Evolutionary conservation across 2,888 invertebrate genomes (phyloP).

Genomic region (Endotricha flammealis): DNA sequence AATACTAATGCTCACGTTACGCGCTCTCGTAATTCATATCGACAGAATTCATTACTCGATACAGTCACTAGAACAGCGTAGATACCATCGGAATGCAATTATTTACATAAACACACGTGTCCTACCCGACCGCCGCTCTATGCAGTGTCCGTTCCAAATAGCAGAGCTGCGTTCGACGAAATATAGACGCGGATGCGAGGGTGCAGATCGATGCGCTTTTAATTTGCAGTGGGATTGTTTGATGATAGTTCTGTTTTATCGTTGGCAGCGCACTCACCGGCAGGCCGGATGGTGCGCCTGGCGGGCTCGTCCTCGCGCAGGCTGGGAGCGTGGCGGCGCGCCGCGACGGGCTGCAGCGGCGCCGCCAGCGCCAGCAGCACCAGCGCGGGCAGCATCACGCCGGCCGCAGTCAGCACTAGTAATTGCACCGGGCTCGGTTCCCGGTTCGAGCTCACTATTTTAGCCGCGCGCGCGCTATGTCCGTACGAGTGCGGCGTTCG

Average conservation of each 20-base stretch:
- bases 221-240: conserved; percentile 32
- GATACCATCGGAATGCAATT: conserved; percentile 48
- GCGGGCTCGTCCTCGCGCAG: conserved; percentile 83
- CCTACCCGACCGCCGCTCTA: conserved; percentile 22
- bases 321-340: conserved; percentile 80
- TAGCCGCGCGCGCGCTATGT: conserved; percentile 51
- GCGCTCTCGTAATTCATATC: conserved; percentile 18
- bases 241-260: too few species aligned
- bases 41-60: conserved; percentile 38
- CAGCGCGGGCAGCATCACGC: conserved; percentile 63
- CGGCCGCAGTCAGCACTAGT: conserved; percentile 38
- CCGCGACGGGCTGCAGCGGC: conserved; percentile 42
- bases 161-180: conserved; percentile 22
- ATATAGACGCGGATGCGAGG: conserved; percentile 28
- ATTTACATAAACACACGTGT: conserved; percentile 58
- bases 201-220: conserved; percentile 37
- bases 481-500: conserved; percentile 40
- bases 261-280: conserved; percentile 77
- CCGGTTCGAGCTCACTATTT: conserved; percentile 73
- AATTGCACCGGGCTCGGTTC: conserved; percentile 46
- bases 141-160: conserved; percentile 22
- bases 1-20: conserved; percentile 16
- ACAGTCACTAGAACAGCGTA: conserved; percentile 31
- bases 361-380: conserved; percentile 59
- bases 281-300: conserved; percentile 80